These are phyloP conservation scores for Pungitius pungitius DNA, from an alignment of 2,113 vertebrate genomes.

Conservation along the genomic window DNA sequence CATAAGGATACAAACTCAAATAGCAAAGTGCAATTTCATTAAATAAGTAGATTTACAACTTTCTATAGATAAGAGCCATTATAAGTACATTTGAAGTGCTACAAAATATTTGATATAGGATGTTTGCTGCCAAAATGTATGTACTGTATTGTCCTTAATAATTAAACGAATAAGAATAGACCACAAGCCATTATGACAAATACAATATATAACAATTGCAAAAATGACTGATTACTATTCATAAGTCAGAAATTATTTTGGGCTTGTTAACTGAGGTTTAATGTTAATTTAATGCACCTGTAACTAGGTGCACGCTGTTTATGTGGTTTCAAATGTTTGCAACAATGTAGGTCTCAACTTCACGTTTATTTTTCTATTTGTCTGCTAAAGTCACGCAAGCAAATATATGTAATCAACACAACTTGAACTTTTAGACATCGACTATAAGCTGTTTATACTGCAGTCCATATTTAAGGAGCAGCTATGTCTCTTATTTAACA, in stretches of 20 bases:
- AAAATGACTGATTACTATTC: neutral
- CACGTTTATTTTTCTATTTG: neutral
- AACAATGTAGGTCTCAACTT: neutral
- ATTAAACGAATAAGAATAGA: neutral
- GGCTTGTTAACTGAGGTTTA: neutral
- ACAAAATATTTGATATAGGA: neutral
- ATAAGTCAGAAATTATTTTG: neutral
- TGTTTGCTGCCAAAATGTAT: neutral
- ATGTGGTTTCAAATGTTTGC: neutral
- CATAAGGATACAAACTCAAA: too few relatives aligned
- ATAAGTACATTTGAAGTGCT: too few relatives aligned
- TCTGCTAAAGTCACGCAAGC: neutral
- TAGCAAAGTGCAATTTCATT: too few relatives aligned
- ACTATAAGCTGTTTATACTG: neutral
- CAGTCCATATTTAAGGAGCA: neutral
- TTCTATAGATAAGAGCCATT: too few relatives aligned
- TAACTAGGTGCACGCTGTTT: neutral
- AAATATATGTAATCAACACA: neutral
- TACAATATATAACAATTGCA: neutral
- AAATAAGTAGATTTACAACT: too few relatives aligned
- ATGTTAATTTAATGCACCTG: neutral
- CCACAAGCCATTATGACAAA: neutral
- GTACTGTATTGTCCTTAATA: neutral
- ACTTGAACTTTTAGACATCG: neutral
- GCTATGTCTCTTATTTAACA: slow-evolving; percentile 26